phyloP scores from a whole-genome alignment of 35 echinoderm and acorn worm genomes.

The Apostichopus japonicus region DNA sequence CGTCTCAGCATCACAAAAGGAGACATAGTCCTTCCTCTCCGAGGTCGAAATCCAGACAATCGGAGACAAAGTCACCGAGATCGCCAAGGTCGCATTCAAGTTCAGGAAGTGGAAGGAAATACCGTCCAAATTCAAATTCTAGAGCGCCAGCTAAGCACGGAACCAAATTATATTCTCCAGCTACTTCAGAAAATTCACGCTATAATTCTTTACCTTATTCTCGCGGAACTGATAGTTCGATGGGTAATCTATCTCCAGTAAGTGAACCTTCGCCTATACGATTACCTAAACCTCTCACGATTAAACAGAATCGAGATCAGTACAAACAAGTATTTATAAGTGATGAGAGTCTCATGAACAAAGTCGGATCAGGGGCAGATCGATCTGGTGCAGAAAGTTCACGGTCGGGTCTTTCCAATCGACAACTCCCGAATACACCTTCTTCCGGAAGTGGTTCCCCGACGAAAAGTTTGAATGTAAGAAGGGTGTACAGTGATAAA shows the following conservation, averaged over 20 bases:
- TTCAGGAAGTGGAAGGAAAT: slow-evolving; percentile 54
- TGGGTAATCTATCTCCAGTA: slow-evolving; percentile 55
- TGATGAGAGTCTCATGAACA: slow-evolving; percentile 78
- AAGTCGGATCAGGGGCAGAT: slow-evolving; percentile 67
- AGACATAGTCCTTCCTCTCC: slow-evolving; percentile 48
- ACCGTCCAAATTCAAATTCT: slow-evolving; percentile 33
- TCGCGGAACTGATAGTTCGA: slow-evolving; percentile 32
- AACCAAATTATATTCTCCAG: slow-evolving; percentile 33
- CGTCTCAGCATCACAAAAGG: slow-evolving; percentile 13
- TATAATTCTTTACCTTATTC: slow-evolving; percentile 53
- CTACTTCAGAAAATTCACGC: slow-evolving; percentile 40
- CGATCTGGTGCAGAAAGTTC: slow-evolving; percentile 69
- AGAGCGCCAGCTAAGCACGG: slow-evolving; percentile 28
- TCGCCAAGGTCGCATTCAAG: slow-evolving; percentile 50
- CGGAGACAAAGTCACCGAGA: slow-evolving; percentile 61
- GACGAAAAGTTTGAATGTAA: slow-evolving; percentile 25
- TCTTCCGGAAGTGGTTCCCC: slow-evolving; percentile 71
- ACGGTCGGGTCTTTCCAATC: slow-evolving; percentile 44
- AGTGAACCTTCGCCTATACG: slow-evolving; percentile 73
- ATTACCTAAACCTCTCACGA: slow-evolving; percentile 69
- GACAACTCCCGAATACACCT: slow-evolving; percentile 75
- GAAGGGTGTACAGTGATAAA: slow-evolving; percentile 72
- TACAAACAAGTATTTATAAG: slow-evolving; percentile 85
- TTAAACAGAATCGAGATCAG: slow-evolving; percentile 70
- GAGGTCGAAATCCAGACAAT: slow-evolving; percentile 30